A percentile compares a stretch with the other conserved stretches of the same genome.
Conservation (phyloP, 2,888 invertebrate genomes). For the Hemicrepidius hirtus region DNA sequence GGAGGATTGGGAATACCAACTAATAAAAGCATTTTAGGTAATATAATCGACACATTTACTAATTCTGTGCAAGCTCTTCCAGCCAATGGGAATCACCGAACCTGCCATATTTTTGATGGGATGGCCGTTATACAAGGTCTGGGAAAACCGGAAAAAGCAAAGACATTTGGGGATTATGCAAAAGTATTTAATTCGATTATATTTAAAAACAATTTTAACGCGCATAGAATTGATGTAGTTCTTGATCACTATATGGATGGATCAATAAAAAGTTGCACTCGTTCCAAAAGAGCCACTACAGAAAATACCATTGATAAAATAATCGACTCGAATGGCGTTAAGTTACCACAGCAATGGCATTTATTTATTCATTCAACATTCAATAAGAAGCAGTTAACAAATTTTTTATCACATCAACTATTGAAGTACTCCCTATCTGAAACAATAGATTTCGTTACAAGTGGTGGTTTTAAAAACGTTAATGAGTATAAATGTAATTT, state of each 20-base stretch:
- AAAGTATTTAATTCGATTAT: conserved; percentile 26
- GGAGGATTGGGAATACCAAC: conserved; percentile 12
- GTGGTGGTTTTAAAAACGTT: conserved; percentile 44
- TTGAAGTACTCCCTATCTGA: not conserved
- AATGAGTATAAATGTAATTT: conserved; percentile 44
- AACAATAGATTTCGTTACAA: conserved; percentile 12
- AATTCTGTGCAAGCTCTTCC: not conserved
- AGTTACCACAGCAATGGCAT: conserved; percentile 52
- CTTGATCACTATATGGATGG: conserved; percentile 31
- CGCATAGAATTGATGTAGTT: conserved; percentile 40
- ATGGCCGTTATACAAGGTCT: conserved; percentile 35
- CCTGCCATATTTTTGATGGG: not conserved
- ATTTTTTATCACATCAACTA: conserved; percentile 35
- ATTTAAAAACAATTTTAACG: conserved; percentile 29
- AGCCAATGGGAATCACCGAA: too few species aligned
- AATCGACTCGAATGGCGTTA: conserved; percentile 22
- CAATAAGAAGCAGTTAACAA: conserved; percentile 46
- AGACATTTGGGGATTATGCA: conserved; percentile 41
- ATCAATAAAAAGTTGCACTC: conserved; percentile 38
- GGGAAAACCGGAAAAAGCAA: conserved; percentile 35
- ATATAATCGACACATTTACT: not conserved
- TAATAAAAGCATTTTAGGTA: conserved; percentile 17
- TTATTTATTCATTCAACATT: conserved; percentile 48
- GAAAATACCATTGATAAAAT: conserved; percentile 14
- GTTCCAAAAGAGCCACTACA: conserved; percentile 12